Conservation (phyloP, 2,797 vertebrate species). For the Prionace glauca region DNA sequence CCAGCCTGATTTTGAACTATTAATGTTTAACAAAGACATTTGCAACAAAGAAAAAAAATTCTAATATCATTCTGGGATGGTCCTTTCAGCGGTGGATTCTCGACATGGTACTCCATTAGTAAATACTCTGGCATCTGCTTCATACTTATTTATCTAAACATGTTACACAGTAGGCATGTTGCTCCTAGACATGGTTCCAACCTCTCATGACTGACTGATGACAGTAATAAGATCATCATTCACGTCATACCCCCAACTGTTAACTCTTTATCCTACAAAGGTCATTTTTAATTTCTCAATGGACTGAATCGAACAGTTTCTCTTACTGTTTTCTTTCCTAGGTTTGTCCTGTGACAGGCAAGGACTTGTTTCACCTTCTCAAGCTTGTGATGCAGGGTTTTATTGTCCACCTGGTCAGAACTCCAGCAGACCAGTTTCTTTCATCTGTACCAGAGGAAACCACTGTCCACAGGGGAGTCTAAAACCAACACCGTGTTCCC, state of each 20-base stretch:
- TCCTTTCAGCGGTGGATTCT: too few relatives aligned
- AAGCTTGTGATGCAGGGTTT: conserved; percentile 51
- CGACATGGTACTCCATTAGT: too few relatives aligned
- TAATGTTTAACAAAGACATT: neutral
- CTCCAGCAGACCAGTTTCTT: conserved; percentile 51
- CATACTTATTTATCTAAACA: too few relatives aligned
- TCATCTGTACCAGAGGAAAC: conserved; percentile 67
- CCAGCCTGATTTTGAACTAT: neutral
- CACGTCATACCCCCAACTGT: too few relatives aligned
- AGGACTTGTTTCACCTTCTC: conserved; percentile 51
- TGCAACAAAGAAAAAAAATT: neutral
- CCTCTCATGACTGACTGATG: too few relatives aligned
- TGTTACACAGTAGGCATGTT: too few relatives aligned
- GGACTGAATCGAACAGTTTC: fast-evolving
- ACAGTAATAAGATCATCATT: too few relatives aligned
- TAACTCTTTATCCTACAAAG: too few relatives aligned
- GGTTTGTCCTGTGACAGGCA: conserved; percentile 71
- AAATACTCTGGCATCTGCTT: too few relatives aligned
- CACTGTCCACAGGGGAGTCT: conserved; percentile 72
- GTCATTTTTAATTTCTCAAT: neutral
- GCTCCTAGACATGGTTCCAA: too few relatives aligned
- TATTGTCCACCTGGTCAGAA: conserved; percentile 55
- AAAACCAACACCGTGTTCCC: conserved; percentile 58
- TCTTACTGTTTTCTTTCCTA: conserved; percentile 44
- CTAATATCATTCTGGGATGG: too few relatives aligned